phyloP scores from a whole-genome alignment of 2,797 vertebrate genomes.

The Bucorvus abyssinicus region DNA sequence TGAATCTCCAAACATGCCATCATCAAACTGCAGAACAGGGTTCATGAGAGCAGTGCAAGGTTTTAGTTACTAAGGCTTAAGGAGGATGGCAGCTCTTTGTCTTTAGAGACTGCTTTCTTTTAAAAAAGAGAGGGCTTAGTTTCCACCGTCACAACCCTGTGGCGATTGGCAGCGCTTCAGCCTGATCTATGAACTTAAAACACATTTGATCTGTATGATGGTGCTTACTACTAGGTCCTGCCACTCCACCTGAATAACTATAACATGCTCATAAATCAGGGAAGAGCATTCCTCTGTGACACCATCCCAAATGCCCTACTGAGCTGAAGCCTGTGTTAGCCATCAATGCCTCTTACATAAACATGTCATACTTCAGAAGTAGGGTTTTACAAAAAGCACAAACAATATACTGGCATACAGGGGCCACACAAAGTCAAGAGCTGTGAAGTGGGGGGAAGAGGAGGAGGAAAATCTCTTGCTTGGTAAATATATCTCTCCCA shows the following conservation, averaged over 20 bases:
- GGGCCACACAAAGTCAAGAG: slow-evolving; percentile 77
- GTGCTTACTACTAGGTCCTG: slow-evolving; percentile 36
- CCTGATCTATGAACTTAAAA: slow-evolving; percentile 70
- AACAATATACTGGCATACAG: slow-evolving; percentile 40
- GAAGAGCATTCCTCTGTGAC: slow-evolving; percentile 71
- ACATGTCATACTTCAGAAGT: slow-evolving; percentile 79
- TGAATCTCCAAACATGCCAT: neutral
- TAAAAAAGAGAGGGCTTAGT: slow-evolving; percentile 62
- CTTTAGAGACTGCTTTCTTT: slow-evolving; percentile 64
- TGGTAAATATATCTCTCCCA: neutral
- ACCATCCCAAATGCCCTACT: slow-evolving; percentile 65
- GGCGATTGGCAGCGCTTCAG: slow-evolving; percentile 3
- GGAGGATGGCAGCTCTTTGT: neutral
- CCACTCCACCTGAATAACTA: slow-evolving; percentile 75
- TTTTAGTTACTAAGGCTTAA: neutral
- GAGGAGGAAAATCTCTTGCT: neutral
- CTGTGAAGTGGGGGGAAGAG: slow-evolving; percentile 22
- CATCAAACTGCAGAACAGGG: neutral
- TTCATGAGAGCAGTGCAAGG: neutral
- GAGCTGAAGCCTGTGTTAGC: slow-evolving; percentile 64
- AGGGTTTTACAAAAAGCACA: slow-evolving; percentile 68
- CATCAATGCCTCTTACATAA: slow-evolving; percentile 72
- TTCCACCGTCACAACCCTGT: slow-evolving; percentile 41
- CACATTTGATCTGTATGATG: slow-evolving; percentile 60
- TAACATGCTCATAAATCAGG: slow-evolving; percentile 71